Conservation (phyloP, 2,797 vertebrate genomes). For the Cynopterus sphinx region DNA sequence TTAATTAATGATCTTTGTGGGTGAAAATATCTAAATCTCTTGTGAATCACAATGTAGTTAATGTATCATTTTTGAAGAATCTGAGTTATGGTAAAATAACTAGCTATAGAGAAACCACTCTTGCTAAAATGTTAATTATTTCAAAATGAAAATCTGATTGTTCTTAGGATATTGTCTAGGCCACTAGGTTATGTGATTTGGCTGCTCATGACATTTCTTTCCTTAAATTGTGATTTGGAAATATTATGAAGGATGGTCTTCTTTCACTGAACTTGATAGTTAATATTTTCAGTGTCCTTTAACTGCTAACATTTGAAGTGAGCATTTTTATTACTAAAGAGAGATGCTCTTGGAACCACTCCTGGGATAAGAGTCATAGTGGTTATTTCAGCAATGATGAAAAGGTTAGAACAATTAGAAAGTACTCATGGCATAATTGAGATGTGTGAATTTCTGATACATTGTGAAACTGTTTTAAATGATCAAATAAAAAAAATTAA, state of each 20-base stretch:
- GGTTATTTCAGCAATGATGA: conserved; percentile 38
- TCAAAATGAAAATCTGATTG: conserved; percentile 65
- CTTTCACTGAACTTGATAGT: conserved; percentile 39
- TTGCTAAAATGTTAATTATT: conserved; percentile 73
- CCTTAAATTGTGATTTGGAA: conserved; percentile 61
- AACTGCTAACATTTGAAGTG: conserved; percentile 52
- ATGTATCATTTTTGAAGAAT: conserved; percentile 27
- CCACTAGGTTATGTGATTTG: conserved; percentile 59
- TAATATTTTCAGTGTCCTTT: conserved; percentile 63
- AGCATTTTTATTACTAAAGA: conserved; percentile 41
- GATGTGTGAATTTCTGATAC: conserved; percentile 37
- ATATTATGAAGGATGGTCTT: conserved; percentile 54
- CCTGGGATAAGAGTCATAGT: background rate
- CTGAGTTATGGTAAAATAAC: conserved; percentile 23
- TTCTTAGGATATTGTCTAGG: conserved; percentile 67
- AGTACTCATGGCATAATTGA: conserved; percentile 42
- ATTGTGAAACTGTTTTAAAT: conserved; percentile 24
- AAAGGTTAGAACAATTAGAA: conserved; percentile 76
- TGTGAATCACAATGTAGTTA: conserved; percentile 14
- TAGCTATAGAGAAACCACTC: background rate
- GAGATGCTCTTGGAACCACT: background rate
- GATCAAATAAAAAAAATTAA: background rate
- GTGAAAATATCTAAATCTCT: conserved; percentile 21
- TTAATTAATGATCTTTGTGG: conserved; percentile 6
- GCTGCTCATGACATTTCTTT: conserved; percentile 64